phyloP scores from a whole-genome alignment of 2,888 invertebrate species.

The Aporophyla lueneburgensis region DNA sequence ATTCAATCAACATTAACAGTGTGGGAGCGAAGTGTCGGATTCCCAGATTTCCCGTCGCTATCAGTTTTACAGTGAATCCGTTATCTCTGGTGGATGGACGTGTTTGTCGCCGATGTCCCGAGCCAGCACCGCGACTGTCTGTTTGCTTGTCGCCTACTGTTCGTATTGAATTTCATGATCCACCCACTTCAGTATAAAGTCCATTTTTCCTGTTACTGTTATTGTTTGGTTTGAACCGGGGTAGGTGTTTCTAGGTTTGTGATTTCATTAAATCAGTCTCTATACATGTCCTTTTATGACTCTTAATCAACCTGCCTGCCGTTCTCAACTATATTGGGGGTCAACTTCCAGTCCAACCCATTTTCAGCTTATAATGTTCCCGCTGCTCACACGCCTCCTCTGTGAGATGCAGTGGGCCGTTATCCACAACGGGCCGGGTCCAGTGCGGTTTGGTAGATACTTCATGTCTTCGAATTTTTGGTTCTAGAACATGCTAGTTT shows the following conservation, averaged over 20 bases:
- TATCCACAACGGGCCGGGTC: no score
- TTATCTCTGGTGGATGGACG: conserved; percentile 57
- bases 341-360: no score
- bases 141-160: conserved; percentile 40
- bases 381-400: no score
- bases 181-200: conserved; percentile 58
- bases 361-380: no score
- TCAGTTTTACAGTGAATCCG: conserved; percentile 42
- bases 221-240: not conserved
- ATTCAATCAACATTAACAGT: conserved; percentile 2
- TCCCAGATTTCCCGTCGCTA: conserved; percentile 48
- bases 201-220: conserved; percentile 24
- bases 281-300: not conserved
- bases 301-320: no score
- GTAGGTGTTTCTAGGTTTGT: not conserved
- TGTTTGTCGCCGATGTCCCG: conserved; percentile 63
- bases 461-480: no score
- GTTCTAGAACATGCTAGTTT: no score
- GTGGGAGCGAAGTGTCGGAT: conserved; percentile 34
- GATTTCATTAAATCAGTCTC: not conserved
- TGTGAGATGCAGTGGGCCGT: no score
- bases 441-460: no score
- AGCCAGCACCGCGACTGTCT: conserved; percentile 50
- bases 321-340: no score
- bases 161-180: conserved; percentile 50